Evolutionary conservation across 2,888 invertebrate species (phyloP), one percentile per base, ranked within the genome.

Genomic region (Frankliniella fusca): DNA sequence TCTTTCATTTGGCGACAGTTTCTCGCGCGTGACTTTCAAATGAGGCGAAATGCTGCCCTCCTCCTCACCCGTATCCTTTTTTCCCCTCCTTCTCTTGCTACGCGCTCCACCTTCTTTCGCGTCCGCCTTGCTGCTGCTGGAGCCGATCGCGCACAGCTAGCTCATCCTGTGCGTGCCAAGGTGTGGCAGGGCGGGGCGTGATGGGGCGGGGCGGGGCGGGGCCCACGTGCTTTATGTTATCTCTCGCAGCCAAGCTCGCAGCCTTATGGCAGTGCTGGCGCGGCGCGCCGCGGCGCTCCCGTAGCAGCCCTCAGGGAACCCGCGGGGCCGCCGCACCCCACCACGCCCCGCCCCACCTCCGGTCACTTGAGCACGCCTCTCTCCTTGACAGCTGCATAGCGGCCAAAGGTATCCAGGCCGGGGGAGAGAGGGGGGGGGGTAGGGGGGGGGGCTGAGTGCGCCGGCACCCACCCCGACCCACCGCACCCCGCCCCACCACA

Each of bases 311-410:
- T 8, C 23, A 3, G 61, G 38, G 38, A 38, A 3, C 38, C 18
- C 15, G 7, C 61, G 54, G 54, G 18, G 15, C 61, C 54, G 15
- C 61, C 54, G 23, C 23, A 23, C 70, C 70, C 70, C 70, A 1
- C 23, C 70, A 3, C 70, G 70, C 70, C 11, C 23, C 70, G n/a
- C 70, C 54, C 5, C 20, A 15, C 18, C 54, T 11, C 70, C 70
- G 70, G 70, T 76, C 70, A 76, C 70, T 76, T 76, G 70, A 76
- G 70, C 70, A 76, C 70, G 70, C 70, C 70, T 76, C 27, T 27
- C 27, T 27, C 70, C 70, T 76, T n/a, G 61, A 18, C 61, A 61
- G 61, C 61, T 18, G 61, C 61, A n/a, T n/a, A 61, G 54, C 54
- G 12, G 38, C 38, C 38, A 38, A 38, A 38, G 38, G 38, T 38